Percentiles rank a stretch among this genome's conserved stretches.
Evolutionary conservation across 2,113 vertebrate species (phyloP).

Genomic region (Synchiropus splendidus): DNA sequence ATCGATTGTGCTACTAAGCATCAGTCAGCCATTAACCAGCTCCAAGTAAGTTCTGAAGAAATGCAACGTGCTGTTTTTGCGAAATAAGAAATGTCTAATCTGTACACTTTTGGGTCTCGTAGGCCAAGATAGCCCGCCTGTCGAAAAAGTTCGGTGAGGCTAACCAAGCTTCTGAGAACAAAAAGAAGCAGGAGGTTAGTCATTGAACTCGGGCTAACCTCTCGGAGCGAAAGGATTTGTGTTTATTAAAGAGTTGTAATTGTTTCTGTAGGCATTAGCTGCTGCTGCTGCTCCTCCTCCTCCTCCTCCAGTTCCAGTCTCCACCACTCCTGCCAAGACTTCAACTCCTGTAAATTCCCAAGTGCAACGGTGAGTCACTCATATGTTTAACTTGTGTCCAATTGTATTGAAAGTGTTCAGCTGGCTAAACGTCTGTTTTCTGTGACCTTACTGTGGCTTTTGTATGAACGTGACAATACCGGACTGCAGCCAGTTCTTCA

Average conservation of each 20-base stretch:
- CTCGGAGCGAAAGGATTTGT: neutral
- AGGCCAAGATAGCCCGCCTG: conserved; percentile 87
- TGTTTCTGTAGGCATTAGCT: conserved; percentile 27
- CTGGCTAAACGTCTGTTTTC: conserved; percentile 25
- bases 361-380: conserved; percentile 53
- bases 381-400: neutral
- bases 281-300: conserved; percentile 3
- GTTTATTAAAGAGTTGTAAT: conserved; percentile 10
- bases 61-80: neutral
- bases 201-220: neutral
- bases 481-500: conserved; percentile 50
- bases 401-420: neutral
- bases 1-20: conserved; percentile 84
- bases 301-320: conserved; percentile 5
- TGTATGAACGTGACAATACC: conserved; percentile 67
- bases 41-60: conserved; percentile 70
- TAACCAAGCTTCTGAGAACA: conserved; percentile 81
- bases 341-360: conserved; percentile 26
- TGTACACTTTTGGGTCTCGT: conserved; percentile 10
- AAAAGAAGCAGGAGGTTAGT: conserved; percentile 83
- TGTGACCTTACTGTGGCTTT: conserved; percentile 49
- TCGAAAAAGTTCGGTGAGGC: conserved; percentile 88
- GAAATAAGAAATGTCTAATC: neutral
- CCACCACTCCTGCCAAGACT: conserved; percentile 36
- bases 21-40: conserved; percentile 77